A percentile compares a stretch with the other conserved stretches of the same genome.
Evolutionary conservation across 2,797 vertebrate genomes (phyloP).

Genomic region (Chloroceryle inda): DNA sequence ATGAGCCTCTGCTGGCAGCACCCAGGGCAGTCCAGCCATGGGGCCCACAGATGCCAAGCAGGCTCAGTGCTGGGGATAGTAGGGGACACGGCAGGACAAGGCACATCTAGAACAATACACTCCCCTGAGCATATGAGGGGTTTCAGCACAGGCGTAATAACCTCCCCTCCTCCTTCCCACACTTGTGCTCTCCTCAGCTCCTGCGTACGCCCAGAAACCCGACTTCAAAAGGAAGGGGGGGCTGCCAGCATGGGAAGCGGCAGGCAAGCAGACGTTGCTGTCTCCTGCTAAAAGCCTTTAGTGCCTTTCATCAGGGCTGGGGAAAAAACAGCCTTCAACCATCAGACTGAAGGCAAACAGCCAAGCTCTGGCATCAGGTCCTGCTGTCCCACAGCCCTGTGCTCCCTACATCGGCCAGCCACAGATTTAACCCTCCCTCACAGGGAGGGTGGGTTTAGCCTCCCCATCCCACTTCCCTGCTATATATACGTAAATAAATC

Average conservation of each 20-base stretch:
- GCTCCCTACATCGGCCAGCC: background rate
- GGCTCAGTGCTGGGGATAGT: fast-evolving
- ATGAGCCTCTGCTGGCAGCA: background rate
- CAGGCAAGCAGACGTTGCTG: background rate
- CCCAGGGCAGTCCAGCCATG: fast-evolving
- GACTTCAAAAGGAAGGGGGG: background rate
- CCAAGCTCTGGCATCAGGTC: background rate
- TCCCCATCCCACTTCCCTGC: background rate
- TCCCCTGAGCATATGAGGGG: fast-evolving
- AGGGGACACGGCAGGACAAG: fast-evolving
- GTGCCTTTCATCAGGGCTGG: background rate
- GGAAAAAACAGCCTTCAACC: background rate
- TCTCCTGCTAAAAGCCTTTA: constrained; percentile 32
- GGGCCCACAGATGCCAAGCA: background rate
- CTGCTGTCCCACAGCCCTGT: background rate
- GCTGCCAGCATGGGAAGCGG: background rate
- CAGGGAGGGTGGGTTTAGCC: background rate
- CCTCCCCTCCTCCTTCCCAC: background rate
- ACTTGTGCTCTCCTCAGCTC: background rate
- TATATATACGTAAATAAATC: constrained; percentile 3
- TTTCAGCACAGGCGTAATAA: background rate
- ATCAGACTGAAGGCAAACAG: background rate
- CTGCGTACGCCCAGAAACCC: background rate
- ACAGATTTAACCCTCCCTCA: background rate
- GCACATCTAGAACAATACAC: background rate